phyloP scores from a whole-genome alignment of 2,113 vertebrate genomes.

The Tupaia chinensis region DNA sequence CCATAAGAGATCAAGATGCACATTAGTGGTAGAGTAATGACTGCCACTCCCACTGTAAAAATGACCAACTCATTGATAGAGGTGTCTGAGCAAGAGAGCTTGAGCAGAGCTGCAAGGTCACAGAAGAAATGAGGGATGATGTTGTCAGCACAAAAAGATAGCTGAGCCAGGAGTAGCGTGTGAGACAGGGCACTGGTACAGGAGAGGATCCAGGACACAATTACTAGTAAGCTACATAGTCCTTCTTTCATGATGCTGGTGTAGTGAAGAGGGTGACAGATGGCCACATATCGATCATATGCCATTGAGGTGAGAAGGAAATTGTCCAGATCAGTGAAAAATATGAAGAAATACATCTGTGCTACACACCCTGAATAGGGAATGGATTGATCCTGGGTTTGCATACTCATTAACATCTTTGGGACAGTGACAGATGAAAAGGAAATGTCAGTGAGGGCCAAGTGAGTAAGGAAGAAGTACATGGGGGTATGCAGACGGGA shows the following conservation, averaged over 20 bases:
- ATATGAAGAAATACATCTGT: conserved; percentile 74
- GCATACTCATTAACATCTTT: conserved; percentile 58
- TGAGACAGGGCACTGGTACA: conserved; percentile 40
- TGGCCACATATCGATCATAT: conserved; percentile 69
- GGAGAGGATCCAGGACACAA: conserved; percentile 60
- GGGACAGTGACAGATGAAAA: conserved; percentile 64
- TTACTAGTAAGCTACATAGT: background rate
- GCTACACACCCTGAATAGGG: conserved; percentile 8
- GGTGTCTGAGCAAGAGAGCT: conserved; percentile 68
- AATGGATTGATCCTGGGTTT: background rate
- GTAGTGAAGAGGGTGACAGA: conserved; percentile 69
- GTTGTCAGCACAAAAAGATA: conserved; percentile 63
- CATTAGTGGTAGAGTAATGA: conserved; percentile 70
- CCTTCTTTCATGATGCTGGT: conserved; percentile 52
- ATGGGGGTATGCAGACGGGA: conserved; percentile 55
- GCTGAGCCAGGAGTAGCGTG: background rate
- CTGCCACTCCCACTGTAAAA: conserved; percentile 55
- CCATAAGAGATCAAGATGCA: conserved; percentile 76
- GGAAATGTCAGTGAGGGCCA: conserved; percentile 40
- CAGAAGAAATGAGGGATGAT: conserved; percentile 69
- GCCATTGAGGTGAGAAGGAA: conserved; percentile 77
- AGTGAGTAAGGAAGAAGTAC: conserved; percentile 78
- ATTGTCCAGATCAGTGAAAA: conserved; percentile 63
- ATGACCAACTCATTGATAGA: conserved; percentile 71
- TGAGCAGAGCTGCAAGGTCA: conserved; percentile 66